Evolutionary conservation across 2,888 invertebrate species (phyloP).

Genomic region (Serripes groenlandicus): DNA sequence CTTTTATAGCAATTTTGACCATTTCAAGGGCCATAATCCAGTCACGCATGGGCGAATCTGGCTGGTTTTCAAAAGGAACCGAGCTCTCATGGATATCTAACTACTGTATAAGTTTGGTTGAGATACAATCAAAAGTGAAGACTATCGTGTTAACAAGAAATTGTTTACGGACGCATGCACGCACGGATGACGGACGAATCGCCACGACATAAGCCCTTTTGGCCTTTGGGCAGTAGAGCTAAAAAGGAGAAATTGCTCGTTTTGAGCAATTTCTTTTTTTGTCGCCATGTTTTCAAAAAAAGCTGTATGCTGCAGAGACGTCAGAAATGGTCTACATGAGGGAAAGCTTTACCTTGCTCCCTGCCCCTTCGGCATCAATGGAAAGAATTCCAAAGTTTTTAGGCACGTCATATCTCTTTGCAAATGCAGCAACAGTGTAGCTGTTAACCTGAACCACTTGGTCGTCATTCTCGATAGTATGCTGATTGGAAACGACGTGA

Average conservation of each 20-base stretch:
- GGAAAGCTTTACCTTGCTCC: slow-evolving; percentile 72
- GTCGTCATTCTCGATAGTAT: not conserved
- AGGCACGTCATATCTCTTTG: slow-evolving; percentile 71
- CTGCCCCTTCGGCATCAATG: slow-evolving; percentile 80
- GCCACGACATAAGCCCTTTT: no score
- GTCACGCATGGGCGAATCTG: no score
- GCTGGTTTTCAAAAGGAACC: no score
- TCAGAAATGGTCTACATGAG: not conserved
- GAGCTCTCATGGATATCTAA: no score
- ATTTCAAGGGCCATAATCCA: no score
- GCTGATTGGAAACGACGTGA: slow-evolving; percentile 61
- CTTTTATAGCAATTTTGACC: no score
- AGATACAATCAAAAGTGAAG: no score
- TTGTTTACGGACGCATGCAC: no score
- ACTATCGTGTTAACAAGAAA: no score
- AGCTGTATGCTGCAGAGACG: not conserved
- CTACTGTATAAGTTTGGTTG: no score
- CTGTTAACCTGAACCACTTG: slow-evolving; percentile 66
- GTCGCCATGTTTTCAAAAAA: not conserved
- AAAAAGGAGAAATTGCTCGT: not conserved
- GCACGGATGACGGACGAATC: no score
- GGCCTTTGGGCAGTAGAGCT: no score
- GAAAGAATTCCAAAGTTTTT: slow-evolving; percentile 78
- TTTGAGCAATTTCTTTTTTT: not conserved
- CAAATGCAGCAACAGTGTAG: slow-evolving; percentile 74